These are phyloP conservation scores for Melozone crissalis DNA, from an alignment of 2,113 vertebrate genomes.

Conservation along the genomic window DNA sequence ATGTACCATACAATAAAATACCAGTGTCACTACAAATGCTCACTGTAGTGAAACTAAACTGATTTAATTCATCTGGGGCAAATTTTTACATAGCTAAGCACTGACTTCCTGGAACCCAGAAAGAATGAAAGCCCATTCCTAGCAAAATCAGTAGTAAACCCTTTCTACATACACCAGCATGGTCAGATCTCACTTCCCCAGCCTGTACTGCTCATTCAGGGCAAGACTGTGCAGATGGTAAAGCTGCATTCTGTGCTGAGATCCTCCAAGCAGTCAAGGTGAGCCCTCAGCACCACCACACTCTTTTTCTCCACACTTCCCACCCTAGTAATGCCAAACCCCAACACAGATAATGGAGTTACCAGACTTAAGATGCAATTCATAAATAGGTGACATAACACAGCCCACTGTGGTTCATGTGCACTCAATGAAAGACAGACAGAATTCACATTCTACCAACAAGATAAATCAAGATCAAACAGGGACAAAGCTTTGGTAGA, in stretches of 20 bases:
- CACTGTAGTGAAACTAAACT: neutral
- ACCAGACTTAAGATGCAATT: neutral
- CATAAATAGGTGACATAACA: neutral
- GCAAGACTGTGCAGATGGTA: neutral
- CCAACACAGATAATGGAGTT: neutral
- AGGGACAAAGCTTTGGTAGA: neutral
- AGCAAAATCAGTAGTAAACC: neutral
- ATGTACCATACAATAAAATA: neutral
- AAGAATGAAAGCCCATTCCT: neutral
- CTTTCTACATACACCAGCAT: rapidly evolving
- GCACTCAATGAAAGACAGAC: neutral
- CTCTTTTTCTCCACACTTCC: neutral
- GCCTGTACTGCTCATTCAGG: neutral
- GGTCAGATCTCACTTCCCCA: neutral
- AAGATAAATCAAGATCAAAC: neutral
- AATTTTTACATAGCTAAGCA: neutral
- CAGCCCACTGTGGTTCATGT: neutral
- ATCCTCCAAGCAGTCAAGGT: neutral
- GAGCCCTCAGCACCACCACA: neutral
- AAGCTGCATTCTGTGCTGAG: neutral
- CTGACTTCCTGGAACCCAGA: neutral
- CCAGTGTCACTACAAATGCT: neutral
- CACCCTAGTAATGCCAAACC: neutral
- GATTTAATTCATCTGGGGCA: neutral
- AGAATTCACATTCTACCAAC: neutral